Base-by-base conservation (phyloP, 2,888 invertebrate genomes). In the Hydrotaea cyrtoneurina region DNA sequence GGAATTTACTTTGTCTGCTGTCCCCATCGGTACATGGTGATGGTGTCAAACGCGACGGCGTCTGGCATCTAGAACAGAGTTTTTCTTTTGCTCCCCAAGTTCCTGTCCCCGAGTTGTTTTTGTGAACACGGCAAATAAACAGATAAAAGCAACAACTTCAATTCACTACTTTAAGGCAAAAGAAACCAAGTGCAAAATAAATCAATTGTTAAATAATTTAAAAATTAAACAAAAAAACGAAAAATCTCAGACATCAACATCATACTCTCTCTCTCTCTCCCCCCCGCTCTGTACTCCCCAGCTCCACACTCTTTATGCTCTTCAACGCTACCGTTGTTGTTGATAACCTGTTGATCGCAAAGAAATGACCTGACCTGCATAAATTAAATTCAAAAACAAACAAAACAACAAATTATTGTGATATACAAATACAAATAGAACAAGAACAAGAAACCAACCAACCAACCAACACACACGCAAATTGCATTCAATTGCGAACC, bases 261-360 rank as follows among this genome's bases (percentile, higher is more conserved):
- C n/a, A 13, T n/a, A 50, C n/a, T n/a, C 59, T 15, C 26, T 55
- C 17, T 17, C 21, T 8, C 17, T 53, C 55, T 17, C 17, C n/a
- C 53, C n/a, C n/a, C n/a, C n/a, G n/a, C n/a, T 21, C 21, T 55
- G 8, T 2, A 19, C 39, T 39, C 4, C 15, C n/a, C 15, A 50
- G 13, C 26, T 23, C 26, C 4, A 21, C 21, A 5, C 55, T 55
- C 55, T 55, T 21, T 21, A 39, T 11, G 11, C n/a, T 53, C 53
- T 7, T 1, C 19, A 53, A 4, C 31, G 7, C n/a, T n/a, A n/a
- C n/a, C 31, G 11, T 59, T 26, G 15, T 59, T 59, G 59, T 62
- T 66, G 26, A 39, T 55, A 69, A 69, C 69, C 69, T 69, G 69
- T 69, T 69, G 69, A 69, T 23, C 39, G 66, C 2, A 66, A 59